Percentiles rank a stretch among this genome's conserved stretches.
These are phyloP conservation scores for Drosophila takahashii DNA, from an alignment of 1,140 invertebrate species.

Conservation along the genomic window DNA sequence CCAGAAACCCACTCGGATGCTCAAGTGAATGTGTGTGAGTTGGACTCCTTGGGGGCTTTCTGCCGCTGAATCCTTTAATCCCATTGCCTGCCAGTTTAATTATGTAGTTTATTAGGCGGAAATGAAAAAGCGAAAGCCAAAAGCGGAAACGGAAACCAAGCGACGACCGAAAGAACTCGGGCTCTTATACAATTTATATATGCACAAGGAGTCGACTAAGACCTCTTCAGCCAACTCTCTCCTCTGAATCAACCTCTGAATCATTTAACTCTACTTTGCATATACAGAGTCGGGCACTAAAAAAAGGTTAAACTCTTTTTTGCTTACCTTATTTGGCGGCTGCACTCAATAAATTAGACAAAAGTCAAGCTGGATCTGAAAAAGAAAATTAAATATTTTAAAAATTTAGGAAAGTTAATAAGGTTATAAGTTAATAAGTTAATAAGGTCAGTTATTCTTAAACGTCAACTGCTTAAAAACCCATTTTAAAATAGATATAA, in stretches of 20 bases:
- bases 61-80: constrained; percentile 77
- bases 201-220: constrained; percentile 24
- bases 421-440: no score
- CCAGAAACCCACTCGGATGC: constrained; percentile 42
- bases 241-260: constrained; percentile 9
- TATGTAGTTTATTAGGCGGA: constrained; percentile 84
- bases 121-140: constrained; percentile 84
- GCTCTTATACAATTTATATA: constrained; percentile 41
- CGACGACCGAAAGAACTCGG: constrained; percentile 43
- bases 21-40: constrained; percentile 36
- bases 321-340: constrained; percentile 45
- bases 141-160: constrained; percentile 76
- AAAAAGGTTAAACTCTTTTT: constrained; percentile 59
- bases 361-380: constrained; percentile 53
- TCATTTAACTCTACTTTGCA: constrained; percentile 75
- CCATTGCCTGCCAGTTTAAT: constrained; percentile 83
- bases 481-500: no score
- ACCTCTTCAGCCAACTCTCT: constrained; percentile 20
- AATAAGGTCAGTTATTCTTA: not conserved
- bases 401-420: not conserved
- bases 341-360: constrained; percentile 70
- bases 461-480: not conserved
- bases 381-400: constrained; percentile 24
- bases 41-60: constrained; percentile 44
- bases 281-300: constrained; percentile 33